phyloP scores from a whole-genome alignment of 2,113 vertebrate species.

The Microtus pennsylvanicus region DNA sequence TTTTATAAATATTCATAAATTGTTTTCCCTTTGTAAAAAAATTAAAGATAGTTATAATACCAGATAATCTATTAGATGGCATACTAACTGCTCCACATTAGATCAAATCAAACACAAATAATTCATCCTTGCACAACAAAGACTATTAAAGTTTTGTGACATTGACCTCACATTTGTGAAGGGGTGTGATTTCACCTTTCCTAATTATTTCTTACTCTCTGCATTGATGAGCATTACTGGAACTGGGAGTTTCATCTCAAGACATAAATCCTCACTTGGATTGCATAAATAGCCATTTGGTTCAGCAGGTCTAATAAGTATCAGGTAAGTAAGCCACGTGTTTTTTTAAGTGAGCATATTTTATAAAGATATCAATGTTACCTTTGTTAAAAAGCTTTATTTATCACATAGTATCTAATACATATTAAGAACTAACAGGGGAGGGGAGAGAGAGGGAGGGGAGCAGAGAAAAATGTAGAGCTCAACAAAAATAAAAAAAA shows the following conservation, averaged over 20 bases:
- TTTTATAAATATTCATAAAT: neutral
- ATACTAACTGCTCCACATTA: neutral
- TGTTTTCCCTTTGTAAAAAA: neutral
- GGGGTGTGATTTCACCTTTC: neutral
- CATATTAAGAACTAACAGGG: neutral
- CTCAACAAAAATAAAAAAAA: neutral
- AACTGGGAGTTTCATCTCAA: neutral
- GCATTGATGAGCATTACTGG: neutral
- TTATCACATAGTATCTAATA: neutral
- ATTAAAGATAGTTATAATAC: neutral
- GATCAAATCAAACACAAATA: neutral
- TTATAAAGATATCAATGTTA: neutral
- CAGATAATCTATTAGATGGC: neutral
- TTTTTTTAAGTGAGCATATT: neutral
- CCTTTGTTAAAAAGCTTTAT: neutral
- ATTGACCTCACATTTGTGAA: neutral
- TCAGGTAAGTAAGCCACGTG: neutral
- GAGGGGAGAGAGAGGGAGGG: fast-evolving
- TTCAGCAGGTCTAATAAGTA: neutral
- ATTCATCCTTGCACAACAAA: neutral
- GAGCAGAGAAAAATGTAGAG: too few species aligned
- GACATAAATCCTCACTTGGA: neutral
- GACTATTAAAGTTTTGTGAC: neutral
- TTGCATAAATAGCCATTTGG: neutral
- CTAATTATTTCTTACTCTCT: neutral